Conservation (phyloP, 2,888 invertebrate genomes). For the Cancer borealis region DNA sequence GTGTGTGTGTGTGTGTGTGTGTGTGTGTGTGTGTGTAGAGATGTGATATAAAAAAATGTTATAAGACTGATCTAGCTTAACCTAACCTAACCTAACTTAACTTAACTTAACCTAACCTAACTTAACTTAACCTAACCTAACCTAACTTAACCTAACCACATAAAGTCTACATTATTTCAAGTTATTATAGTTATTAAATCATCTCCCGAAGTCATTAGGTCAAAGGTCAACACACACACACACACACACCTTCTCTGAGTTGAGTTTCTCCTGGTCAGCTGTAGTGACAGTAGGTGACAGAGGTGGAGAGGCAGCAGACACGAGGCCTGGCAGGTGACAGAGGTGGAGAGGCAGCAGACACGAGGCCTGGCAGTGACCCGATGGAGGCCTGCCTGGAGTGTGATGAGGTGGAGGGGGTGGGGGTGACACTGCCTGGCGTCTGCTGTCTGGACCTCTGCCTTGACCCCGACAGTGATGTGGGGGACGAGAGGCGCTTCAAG, state of each 20-base stretch:
- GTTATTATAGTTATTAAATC: too few relatives aligned
- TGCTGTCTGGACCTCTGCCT: constrained; percentile 75
- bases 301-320: constrained; percentile 56
- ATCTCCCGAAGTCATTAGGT: background rate
- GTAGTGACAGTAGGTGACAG: constrained; percentile 47
- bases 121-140: too few relatives aligned
- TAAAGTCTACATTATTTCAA: too few relatives aligned
- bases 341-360: constrained; percentile 56
- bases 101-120: background rate
- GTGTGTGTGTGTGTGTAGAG: background rate
- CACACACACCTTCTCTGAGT: constrained; percentile 56
- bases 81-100: background rate
- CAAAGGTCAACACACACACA: background rate
- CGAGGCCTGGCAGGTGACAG: constrained; percentile 66
- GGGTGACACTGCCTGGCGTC: constrained; percentile 71
- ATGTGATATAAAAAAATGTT: too few relatives aligned
- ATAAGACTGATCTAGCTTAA: too few relatives aligned
- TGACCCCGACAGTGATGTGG: constrained; percentile 66
- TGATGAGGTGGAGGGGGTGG: constrained; percentile 59
- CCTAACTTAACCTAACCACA: background rate
- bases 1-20: background rate
- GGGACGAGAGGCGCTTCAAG: constrained; percentile 73
- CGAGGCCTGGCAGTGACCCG: constrained; percentile 65
- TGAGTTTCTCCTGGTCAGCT: background rate
- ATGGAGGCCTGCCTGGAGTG: constrained; percentile 69